Conservation (phyloP, 1,140 invertebrate species). For the Mamestra configurata region DNA sequence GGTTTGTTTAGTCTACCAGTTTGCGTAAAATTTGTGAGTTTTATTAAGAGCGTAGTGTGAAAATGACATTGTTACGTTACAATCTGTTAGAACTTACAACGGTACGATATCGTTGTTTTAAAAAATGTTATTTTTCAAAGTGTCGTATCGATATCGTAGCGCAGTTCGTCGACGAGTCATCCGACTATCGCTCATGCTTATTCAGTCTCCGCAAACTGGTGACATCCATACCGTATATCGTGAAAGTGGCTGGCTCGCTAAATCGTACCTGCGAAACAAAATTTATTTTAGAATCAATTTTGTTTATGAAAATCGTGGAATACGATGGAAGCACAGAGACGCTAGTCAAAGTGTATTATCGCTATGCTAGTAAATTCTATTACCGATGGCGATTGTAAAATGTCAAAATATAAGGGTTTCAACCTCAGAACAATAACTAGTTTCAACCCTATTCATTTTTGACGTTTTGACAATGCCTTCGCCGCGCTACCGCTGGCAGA, state of each 20-base stretch:
- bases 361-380: too few species aligned
- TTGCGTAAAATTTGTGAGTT: background rate
- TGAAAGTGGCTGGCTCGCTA: constrained; percentile 68
- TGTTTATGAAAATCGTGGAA: too few species aligned
- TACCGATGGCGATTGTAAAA: too few species aligned
- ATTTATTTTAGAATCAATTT: constrained; percentile 20
- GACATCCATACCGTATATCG: constrained; percentile 80
- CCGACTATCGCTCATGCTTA: constrained; percentile 67
- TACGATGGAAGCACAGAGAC: too few species aligned
- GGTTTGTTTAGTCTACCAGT: background rate
- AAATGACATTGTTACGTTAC: background rate
- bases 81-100: background rate
- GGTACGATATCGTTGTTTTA: background rate
- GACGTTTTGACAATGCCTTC: too few species aligned
- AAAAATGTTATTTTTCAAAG: background rate
- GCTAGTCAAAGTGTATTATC: too few species aligned
- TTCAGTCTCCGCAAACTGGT: constrained; percentile 76
- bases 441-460: too few species aligned
- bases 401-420: too few species aligned
- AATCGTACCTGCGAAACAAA: constrained; percentile 66
- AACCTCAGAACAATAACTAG: too few species aligned
- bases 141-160: background rate
- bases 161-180: background rate
- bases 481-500: too few species aligned
- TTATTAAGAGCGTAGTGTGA: constrained; percentile 25